These are phyloP conservation scores for Tenebrio molitor DNA, from an alignment of 1,140 invertebrate species.

Conservation along the genomic window DNA sequence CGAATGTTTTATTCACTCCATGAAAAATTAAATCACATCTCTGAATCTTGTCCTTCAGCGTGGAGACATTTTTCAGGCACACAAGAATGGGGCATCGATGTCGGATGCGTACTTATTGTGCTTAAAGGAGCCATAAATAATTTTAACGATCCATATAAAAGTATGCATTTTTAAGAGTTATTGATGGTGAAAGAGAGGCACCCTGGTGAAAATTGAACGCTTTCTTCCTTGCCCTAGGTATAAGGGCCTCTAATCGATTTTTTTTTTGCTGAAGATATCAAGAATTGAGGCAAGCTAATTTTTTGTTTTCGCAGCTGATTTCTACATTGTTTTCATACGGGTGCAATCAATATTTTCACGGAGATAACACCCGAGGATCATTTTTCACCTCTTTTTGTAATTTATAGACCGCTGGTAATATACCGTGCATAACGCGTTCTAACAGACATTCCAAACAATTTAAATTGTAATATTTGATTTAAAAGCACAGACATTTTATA, in stretches of 20 bases:
- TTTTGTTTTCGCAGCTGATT: no score
- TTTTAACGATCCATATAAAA: conserved; percentile 6
- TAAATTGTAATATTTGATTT: no score
- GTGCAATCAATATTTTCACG: no score
- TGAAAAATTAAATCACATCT: conserved; percentile 37
- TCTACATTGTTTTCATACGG: no score
- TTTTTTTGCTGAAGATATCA: no score
- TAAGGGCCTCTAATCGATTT: not conserved
- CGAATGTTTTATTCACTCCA: conserved; percentile 34
- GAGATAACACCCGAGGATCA: no score
- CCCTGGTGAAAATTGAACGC: not conserved
- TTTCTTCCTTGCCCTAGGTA: conserved; percentile 5
- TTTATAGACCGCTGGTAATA: no score
- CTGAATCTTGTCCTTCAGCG: conserved; percentile 14
- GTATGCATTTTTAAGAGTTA: conserved; percentile 24
- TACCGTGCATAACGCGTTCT: no score
- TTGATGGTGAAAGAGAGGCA: conserved; percentile 10
- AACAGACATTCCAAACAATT: no score
- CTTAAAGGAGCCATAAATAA: conserved; percentile 25
- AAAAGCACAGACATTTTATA: no score
- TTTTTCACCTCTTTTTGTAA: no score
- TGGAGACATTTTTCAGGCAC: conserved; percentile 11
- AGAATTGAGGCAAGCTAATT: no score
- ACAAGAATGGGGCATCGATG: conserved; percentile 11
- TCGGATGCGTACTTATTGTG: conserved; percentile 14